A percentile compares a stretch with the other conserved stretches of the same genome.
Conservation (phyloP, 1,140 invertebrate species). For the Meloidogyne hapla region DNA sequence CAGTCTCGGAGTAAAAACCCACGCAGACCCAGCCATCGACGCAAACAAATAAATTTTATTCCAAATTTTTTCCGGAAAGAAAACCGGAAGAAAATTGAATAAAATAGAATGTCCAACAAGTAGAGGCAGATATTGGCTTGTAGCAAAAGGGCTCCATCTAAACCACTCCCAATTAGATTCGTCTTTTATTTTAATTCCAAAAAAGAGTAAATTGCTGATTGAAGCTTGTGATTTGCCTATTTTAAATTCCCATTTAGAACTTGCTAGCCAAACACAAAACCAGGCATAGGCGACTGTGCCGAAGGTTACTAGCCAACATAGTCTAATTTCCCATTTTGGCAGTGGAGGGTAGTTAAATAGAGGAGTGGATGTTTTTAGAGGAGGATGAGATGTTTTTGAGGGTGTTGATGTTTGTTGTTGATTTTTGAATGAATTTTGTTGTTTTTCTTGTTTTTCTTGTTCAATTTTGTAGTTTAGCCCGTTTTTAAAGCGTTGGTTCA, state of each 20-base stretch:
- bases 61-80: constrained; percentile 45
- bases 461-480: not conserved
- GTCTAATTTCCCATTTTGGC: constrained; percentile 50
- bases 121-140: constrained; percentile 43
- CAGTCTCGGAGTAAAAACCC: constrained; percentile 53
- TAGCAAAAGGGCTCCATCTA: constrained; percentile 56
- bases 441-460: not conserved
- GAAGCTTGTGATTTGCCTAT: constrained; percentile 52
- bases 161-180: constrained; percentile 63
- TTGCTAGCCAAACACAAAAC: constrained; percentile 55
- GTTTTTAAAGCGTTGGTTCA: not conserved
- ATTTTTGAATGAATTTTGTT: not conserved
- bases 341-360: constrained; percentile 56
- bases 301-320: constrained; percentile 48
- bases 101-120: constrained; percentile 50
- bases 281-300: constrained; percentile 50
- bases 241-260: constrained; percentile 49
- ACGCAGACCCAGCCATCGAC: constrained; percentile 45
- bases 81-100: constrained; percentile 49
- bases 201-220: constrained; percentile 41
- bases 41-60: constrained; percentile 37
- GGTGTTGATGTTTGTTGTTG: not conserved
- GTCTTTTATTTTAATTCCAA: constrained; percentile 58
- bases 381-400: not conserved
- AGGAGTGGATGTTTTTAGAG: not conserved